Conservation (phyloP, 2,888 invertebrate species). For the Sacculina carcini region DNA sequence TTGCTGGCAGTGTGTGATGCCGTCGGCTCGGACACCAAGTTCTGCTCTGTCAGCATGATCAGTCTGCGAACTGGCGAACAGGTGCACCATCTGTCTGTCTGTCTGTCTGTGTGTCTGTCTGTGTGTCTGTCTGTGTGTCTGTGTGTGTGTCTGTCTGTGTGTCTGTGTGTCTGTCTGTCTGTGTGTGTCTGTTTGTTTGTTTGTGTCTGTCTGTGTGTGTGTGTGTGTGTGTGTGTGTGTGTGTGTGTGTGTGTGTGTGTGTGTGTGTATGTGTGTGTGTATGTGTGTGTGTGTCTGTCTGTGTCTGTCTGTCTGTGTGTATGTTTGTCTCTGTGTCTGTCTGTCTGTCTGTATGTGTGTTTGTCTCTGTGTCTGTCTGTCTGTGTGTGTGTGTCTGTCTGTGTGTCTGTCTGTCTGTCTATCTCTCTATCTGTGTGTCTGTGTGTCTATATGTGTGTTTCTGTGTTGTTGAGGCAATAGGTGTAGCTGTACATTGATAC, state of each 20-base stretch:
- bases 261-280: constrained; percentile 3
- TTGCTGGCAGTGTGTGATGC: constrained; percentile 73
- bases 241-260: not conserved
- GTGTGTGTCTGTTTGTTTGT: too few species aligned
- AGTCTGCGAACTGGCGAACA: constrained; percentile 58
- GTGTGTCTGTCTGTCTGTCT: too few species aligned
- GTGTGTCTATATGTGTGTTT: too few species aligned
- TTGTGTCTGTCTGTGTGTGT: too few species aligned
- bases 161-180: not conserved
- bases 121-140: not conserved
- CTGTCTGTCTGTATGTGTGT: too few species aligned
- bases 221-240: too few species aligned
- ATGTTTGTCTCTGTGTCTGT: too few species aligned
- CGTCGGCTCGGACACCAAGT: constrained; percentile 44
- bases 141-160: not conserved
- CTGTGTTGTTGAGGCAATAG: too few species aligned
- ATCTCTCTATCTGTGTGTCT: too few species aligned
- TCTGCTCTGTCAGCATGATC: constrained; percentile 53
- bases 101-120: not conserved
- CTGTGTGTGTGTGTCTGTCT: too few species aligned
- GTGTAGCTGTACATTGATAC: too few species aligned
- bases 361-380: too few species aligned
- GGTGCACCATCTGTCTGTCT: constrained; percentile 21
- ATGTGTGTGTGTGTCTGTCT: constrained; percentile 4
- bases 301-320: constrained; percentile 22